Conservation (phyloP, 64 coral and sea anemone genomes). For the Dendrophyllia cribrosa region DNA sequence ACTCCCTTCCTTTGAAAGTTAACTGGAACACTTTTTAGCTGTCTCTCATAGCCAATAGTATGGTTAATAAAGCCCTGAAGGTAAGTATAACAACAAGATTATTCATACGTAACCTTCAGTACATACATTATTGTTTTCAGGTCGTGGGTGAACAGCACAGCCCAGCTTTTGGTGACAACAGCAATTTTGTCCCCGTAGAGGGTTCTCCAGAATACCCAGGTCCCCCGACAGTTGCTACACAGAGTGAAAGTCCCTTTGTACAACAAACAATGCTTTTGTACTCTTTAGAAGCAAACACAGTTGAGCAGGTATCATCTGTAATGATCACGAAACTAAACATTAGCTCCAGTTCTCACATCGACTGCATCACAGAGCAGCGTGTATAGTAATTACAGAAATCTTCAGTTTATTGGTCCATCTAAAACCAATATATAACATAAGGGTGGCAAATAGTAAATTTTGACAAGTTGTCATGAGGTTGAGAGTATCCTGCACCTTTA, state of each 20-base stretch:
- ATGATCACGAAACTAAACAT: neutral
- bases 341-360: neutral
- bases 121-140: neutral
- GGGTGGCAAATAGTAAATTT: neutral
- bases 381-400: no score
- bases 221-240: neutral
- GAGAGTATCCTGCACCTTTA: neutral
- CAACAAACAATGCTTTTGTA: neutral
- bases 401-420: neutral
- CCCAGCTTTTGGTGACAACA: neutral
- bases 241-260: neutral
- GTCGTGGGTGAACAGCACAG: neutral
- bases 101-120: neutral
- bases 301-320: neutral
- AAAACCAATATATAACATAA: neutral
- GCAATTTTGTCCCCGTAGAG: neutral
- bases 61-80: neutral
- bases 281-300: neutral
- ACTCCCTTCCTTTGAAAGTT: no score
- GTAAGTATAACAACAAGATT: neutral
- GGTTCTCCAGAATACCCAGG: neutral
- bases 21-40: no score
- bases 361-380: neutral
- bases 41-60: neutral
- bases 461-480: neutral